Conservation (phyloP, 2,888 invertebrate genomes). For the Spisula solida region DNA sequence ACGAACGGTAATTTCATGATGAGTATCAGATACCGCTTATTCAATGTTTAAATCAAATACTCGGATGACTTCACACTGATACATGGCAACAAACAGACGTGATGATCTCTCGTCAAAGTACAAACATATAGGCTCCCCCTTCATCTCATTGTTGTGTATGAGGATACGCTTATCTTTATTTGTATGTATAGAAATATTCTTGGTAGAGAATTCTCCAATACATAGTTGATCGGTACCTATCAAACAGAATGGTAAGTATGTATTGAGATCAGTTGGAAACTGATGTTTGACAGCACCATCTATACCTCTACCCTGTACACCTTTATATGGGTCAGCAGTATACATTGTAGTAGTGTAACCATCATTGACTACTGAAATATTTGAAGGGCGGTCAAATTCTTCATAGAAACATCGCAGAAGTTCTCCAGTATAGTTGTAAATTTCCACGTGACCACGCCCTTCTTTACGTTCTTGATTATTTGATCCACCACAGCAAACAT, state of each 20-base stretch:
- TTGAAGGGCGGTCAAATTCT: not conserved
- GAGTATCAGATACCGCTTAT: no score
- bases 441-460: constrained; percentile 22
- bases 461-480: not conserved
- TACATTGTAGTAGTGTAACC: not conserved
- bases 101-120: not conserved
- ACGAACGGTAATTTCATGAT: no score
- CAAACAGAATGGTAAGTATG: not conserved
- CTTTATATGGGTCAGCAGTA: not conserved
- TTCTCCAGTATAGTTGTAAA: not conserved
- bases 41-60: not conserved
- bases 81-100: not conserved
- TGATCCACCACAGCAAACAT: constrained; percentile 25
- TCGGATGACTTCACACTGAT: not conserved
- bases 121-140: not conserved
- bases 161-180: not conserved
- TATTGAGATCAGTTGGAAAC: not conserved
- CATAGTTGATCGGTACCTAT: not conserved
- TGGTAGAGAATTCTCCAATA: not conserved
- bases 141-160: not conserved
- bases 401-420: not conserved
- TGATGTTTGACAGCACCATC: not conserved
- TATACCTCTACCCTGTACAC: not conserved
- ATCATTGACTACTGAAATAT: not conserved
- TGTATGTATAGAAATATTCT: not conserved